Percentiles rank a stretch among this genome's conserved stretches.
These are phyloP conservation scores for Phylloscopus collybita DNA, from an alignment of 2,797 vertebrate genomes.

Conservation along the genomic window DNA sequence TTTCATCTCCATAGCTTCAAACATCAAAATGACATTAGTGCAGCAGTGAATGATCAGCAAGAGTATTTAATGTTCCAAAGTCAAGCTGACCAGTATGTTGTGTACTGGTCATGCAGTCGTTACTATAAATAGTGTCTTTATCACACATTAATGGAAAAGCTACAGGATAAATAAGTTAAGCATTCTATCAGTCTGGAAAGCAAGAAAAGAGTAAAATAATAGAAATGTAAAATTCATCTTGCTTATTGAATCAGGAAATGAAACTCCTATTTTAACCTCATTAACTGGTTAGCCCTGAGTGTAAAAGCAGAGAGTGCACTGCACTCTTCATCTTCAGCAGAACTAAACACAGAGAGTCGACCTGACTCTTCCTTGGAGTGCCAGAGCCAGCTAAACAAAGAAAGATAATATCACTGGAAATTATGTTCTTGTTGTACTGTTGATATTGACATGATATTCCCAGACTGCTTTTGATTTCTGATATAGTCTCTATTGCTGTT, in stretches of 20 bases:
- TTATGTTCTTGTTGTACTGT: background rate
- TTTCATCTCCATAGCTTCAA: background rate
- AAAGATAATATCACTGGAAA: background rate
- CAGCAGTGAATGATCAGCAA: background rate
- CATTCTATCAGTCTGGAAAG: background rate
- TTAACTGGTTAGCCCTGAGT: background rate
- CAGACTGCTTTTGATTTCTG: slow-evolving; percentile 37
- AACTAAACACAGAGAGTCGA: background rate
- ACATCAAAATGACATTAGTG: background rate
- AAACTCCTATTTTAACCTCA: background rate
- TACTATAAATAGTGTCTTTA: background rate
- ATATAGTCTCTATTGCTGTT: background rate
- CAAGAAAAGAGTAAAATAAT: background rate
- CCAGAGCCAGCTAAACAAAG: background rate
- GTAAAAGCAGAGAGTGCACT: background rate
- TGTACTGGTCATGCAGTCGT: background rate
- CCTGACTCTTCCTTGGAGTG: background rate
- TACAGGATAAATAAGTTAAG: background rate
- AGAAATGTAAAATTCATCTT: background rate
- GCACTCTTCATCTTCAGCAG: background rate
- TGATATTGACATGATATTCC: background rate
- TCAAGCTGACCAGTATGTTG: background rate
- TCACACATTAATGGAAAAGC: background rate
- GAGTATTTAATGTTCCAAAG: background rate
- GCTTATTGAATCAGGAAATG: background rate